Evolutionary conservation across 2,797 vertebrate species (phyloP), one percentile per base, ranked within the genome.

Genomic region (Oryzias dopingdopingensis): DNA sequence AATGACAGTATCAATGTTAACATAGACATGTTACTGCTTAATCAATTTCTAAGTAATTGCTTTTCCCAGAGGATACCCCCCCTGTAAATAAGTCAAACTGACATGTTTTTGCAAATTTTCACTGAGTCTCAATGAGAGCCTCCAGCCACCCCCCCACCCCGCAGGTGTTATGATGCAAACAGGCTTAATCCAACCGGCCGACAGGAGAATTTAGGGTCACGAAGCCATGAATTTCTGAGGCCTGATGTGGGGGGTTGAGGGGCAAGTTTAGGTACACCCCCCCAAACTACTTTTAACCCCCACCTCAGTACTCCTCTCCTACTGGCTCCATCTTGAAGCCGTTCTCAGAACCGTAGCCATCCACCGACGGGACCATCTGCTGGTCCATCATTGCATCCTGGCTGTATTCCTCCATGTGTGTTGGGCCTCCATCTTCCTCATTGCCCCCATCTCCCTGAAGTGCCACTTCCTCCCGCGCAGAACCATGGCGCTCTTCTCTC

Each of bases 351-450:
- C 86, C 86, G 0, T 94, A 96, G 22, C 92, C 93, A 0, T 96
- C 95, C 0, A 92, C 92, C 0, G 93, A 92, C 10, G 89, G 91
- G 61, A 90, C 83, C 0, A 90, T 89, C 89, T 96, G 94, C 51
- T 93, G 90, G 78, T 96, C 94, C 86, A 92, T 89, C 77, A 88
- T 84, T 37, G 93, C 92, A 2, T 96, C 95, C 70, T 94, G 93
- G 61, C 90, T 91, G 70, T 90, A 93, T 62, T 88, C 95, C 62
- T 91, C 90, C 23, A 82, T 70, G 45, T 86, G 74, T 0, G 81
- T 70, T 0, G 80, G 76, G 1, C 65, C 71, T 22, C 91, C 86
- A 54, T 88, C 87, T 0, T 91, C 90, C 20, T 90, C 90, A 0
- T 86, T 86, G 22, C 67, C 88, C 56, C 79, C 20, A 17, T 88